Base-by-base conservation (phyloP, 1,140 invertebrate genomes). In the Portunus trituberculatus region DNA sequence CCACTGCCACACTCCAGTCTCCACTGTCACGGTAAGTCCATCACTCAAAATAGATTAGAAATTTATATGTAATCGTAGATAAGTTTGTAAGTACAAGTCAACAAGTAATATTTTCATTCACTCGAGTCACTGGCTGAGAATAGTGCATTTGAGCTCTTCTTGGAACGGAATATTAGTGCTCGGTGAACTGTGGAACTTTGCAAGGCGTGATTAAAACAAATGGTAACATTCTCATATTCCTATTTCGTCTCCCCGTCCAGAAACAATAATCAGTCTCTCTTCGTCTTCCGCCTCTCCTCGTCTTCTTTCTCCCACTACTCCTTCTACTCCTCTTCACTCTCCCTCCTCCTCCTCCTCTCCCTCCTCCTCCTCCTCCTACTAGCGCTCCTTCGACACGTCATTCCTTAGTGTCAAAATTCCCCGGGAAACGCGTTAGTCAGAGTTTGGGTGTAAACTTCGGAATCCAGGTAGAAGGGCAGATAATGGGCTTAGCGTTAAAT, bases 401-500 rank as follows among this genome's bases (percentile, higher is more conserved):
- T 76, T 76, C 67, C 67, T 76, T 76, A n/a, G 67, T 20, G 67
- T 76, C 67, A 76, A 76, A 76, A 76, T 76, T 76, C 67, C 67
- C 67, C 4, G 12, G 20, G 67, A 76, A 76, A 76, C 67, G 25
- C 20, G 67, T 76, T 76, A 76, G 67, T 76, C 67, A n/a, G 67
- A 76, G 67, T 76, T 76, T 76, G 67, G 67, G 67, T 76, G 67
- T 76, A 76, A 76, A 76, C 67, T 76, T 76, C n/a, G 67, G 93
- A 91, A 87, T 92, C 76, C 82, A 83, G 59, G 89, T 92, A 87
- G 31, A 59, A 82, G 94, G 28, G 16, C 89, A 92, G 76, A 67
- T 95, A 95, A 95, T 95, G 90, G 94, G 90, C 94, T 92, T 95
- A 95, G 76, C 76, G 94, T 95, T 95, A 95, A 95, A 95, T 92